A percentile compares a stretch with the other conserved stretches of the same genome.
Evolutionary conservation across 2,888 invertebrate species (phyloP).

Genomic region (Agrotis ipsilon): DNA sequence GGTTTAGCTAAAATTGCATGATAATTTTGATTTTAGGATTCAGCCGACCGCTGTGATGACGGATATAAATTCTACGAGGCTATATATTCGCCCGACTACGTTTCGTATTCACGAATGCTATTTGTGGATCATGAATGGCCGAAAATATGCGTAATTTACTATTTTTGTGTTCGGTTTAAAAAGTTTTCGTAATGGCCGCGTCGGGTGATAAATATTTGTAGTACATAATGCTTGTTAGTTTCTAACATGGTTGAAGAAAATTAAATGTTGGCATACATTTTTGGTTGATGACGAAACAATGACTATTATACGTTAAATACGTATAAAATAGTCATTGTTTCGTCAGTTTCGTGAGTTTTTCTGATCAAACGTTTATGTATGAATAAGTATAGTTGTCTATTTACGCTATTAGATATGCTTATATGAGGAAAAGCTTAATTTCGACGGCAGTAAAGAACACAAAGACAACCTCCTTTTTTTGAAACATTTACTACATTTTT

Average conservation of each 20-base stretch:
- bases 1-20: constrained; percentile 87
- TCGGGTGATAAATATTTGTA: constrained; percentile 32
- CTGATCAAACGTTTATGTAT: too few species aligned
- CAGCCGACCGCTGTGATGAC: constrained; percentile 77
- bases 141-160: constrained; percentile 57
- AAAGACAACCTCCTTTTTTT: too few species aligned
- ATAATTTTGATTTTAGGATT: constrained; percentile 87
- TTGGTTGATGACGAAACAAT: constrained; percentile 19
- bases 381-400: too few species aligned
- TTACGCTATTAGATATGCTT: too few species aligned
- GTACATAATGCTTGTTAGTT: constrained; percentile 28
- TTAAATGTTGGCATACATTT: constrained; percentile 26
- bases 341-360: too few species aligned
- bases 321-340: too few species aligned
- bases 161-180: constrained; percentile 50
- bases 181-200: constrained; percentile 42
- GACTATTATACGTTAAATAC: too few species aligned
- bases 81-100: constrained; percentile 54
- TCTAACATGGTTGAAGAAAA: constrained; percentile 17
- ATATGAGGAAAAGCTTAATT: neutral
- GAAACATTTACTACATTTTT: too few species aligned
- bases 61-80: constrained; percentile 68
- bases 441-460: neutral
- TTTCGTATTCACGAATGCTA: constrained; percentile 42
- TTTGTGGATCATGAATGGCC: constrained; percentile 62